A percentile compares a stretch with the other conserved stretches of the same genome.
These are phyloP conservation scores for Micronisus gabar DNA, from an alignment of 2,113 vertebrate genomes.

Conservation along the genomic window DNA sequence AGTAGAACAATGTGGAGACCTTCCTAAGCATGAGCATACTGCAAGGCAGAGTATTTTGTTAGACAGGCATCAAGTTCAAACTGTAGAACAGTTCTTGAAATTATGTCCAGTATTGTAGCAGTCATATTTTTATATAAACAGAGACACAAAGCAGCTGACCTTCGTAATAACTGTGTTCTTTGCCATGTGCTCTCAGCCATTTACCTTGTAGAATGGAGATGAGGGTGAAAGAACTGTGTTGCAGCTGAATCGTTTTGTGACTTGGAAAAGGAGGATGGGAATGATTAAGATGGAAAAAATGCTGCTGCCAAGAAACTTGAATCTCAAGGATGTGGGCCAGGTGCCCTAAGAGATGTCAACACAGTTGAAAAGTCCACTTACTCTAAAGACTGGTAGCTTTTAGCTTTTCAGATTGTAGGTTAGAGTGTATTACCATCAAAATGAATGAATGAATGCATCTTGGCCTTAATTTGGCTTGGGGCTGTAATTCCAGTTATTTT, in stretches of 20 bases:
- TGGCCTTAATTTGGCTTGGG: background rate
- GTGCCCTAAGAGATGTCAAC: background rate
- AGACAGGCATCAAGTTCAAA: background rate
- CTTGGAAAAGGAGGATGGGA: background rate
- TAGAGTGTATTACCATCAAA: background rate
- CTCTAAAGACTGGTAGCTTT: background rate
- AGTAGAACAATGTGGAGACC: background rate
- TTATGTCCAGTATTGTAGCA: background rate
- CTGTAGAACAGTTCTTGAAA: background rate
- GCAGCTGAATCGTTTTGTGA: background rate
- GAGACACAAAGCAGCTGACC: background rate
- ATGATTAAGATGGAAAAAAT: background rate
- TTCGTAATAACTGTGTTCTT: background rate
- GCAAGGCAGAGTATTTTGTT: background rate
- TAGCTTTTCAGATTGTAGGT: background rate
- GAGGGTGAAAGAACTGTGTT: background rate
- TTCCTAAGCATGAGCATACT: background rate
- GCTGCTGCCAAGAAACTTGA: background rate
- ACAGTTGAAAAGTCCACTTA: background rate
- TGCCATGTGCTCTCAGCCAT: background rate
- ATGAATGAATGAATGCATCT: background rate
- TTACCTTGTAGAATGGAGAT: background rate
- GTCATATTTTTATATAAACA: background rate
- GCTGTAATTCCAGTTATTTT: background rate
- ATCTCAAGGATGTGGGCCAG: background rate